Conservation (phyloP, 2,797 vertebrate species). For the Neosilurus hyrtlii region DNA sequence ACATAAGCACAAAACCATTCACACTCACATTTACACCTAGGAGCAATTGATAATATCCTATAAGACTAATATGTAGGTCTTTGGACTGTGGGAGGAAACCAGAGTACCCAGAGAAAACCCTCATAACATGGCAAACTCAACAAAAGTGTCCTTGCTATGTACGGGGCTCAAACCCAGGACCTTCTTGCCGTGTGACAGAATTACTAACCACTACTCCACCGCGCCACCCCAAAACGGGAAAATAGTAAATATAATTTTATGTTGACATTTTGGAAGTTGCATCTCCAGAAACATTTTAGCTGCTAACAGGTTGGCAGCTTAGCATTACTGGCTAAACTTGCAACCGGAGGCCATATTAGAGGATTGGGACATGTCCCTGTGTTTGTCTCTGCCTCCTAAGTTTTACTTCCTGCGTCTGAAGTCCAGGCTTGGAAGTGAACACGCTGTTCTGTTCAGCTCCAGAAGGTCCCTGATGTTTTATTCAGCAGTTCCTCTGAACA, state of each 20-base stretch:
- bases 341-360: constrained; percentile 20
- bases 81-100: no score
- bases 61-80: no score
- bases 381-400: constrained; percentile 23
- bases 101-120: no score
- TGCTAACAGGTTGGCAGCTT: constrained; percentile 6
- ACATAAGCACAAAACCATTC: no score
- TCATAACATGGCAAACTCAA: no score
- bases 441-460: constrained; percentile 41
- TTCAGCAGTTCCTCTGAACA: constrained; percentile 66
- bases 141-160: no score
- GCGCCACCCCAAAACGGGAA: no score
- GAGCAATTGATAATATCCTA: no score
- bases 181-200: no score
- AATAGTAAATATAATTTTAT: not conserved
- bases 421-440: constrained; percentile 48
- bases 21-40: no score
- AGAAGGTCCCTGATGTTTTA: constrained; percentile 68
- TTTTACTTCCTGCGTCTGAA: constrained; percentile 32
- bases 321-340: constrained; percentile 21
- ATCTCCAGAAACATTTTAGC: not conserved
- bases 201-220: no score
- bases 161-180: no score
- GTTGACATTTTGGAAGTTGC: not conserved
- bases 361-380: constrained; percentile 11